Evolutionary conservation across 2,113 vertebrate genomes (phyloP).

Genomic region (Xyliphius kryptos): DNA sequence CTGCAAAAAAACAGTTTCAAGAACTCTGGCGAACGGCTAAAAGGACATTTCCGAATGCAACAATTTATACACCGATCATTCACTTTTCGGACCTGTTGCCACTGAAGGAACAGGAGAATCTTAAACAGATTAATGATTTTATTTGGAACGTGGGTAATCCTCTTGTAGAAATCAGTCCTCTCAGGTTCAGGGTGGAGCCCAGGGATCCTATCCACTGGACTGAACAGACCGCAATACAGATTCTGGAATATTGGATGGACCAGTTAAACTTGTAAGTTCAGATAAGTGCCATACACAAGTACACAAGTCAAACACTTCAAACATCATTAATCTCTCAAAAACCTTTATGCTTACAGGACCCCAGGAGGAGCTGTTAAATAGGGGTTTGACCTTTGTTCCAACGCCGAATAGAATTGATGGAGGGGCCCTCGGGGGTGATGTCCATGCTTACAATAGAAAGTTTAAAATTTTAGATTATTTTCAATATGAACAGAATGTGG

Average conservation of each 20-base stretch:
- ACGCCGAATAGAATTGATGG: not conserved
- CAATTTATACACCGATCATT: not conserved
- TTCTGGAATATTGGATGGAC: not conserved
- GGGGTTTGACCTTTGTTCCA: conserved; percentile 17
- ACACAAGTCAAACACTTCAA: not conserved
- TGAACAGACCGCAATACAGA: not conserved
- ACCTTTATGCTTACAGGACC: not conserved
- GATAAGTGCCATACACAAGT: not conserved
- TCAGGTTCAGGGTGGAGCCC: not conserved
- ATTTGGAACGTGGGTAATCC: not conserved
- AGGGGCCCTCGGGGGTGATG: not conserved
- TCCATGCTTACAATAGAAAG: not conserved
- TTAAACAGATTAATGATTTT: not conserved
- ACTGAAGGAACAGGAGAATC: not conserved
- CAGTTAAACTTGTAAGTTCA: conserved; percentile 4
- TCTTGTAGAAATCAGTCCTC: not conserved
- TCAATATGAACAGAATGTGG: not conserved
- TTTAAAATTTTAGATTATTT: conserved; percentile 2
- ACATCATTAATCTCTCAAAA: conserved; percentile 11
- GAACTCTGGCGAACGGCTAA: not conserved
- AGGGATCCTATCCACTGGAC: not conserved
- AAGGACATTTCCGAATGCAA: not conserved
- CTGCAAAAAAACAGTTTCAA: not conserved
- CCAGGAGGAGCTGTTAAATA: conserved; percentile 12
- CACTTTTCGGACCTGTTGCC: not conserved